Evolutionary conservation across 35 echinoderm and acorn worm genomes (phyloP).

Genomic region (Stichopus chloronotus): DNA sequence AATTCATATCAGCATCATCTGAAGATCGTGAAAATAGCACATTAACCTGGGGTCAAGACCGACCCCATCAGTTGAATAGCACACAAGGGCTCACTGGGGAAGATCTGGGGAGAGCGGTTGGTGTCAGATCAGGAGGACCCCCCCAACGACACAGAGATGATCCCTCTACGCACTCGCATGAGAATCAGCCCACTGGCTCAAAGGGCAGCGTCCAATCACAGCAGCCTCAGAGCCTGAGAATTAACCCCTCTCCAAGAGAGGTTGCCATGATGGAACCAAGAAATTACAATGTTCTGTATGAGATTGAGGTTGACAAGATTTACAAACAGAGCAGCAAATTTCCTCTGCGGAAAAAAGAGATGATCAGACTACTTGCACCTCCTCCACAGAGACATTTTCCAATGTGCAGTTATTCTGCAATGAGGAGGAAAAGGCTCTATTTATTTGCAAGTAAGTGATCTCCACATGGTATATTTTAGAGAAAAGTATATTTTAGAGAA

Average conservation of each 20-base stretch:
- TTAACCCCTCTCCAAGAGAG: conserved; percentile 37
- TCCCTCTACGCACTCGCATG: background rate
- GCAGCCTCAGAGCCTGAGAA: background rate
- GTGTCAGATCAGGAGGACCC: background rate
- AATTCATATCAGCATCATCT: background rate
- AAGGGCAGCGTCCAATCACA: background rate
- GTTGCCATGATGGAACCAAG: conserved; percentile 36
- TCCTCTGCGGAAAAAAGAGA: background rate
- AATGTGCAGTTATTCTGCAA: conserved; percentile 50
- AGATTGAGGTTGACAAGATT: conserved; percentile 45
- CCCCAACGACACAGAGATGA: background rate
- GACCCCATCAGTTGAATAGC: too few species aligned
- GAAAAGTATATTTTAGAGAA: too few species aligned
- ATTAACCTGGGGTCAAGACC: too few species aligned
- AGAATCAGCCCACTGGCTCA: background rate
- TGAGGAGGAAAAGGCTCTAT: conserved; percentile 34
- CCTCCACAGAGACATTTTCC: conserved; percentile 44
- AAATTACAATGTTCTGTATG: conserved; percentile 44
- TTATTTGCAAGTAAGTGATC: conserved; percentile 34
- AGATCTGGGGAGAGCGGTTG: background rate
- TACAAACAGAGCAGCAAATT: conserved; percentile 39
- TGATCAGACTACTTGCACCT: conserved; percentile 7
- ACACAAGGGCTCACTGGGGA: background rate
- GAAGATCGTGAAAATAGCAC: background rate
- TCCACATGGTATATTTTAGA: background rate